Percentiles rank a stretch among this genome's conserved stretches.
These are phyloP conservation scores for Anolis carolinensis DNA, from an alignment of 2,113 vertebrate species.

Conservation along the genomic window DNA sequence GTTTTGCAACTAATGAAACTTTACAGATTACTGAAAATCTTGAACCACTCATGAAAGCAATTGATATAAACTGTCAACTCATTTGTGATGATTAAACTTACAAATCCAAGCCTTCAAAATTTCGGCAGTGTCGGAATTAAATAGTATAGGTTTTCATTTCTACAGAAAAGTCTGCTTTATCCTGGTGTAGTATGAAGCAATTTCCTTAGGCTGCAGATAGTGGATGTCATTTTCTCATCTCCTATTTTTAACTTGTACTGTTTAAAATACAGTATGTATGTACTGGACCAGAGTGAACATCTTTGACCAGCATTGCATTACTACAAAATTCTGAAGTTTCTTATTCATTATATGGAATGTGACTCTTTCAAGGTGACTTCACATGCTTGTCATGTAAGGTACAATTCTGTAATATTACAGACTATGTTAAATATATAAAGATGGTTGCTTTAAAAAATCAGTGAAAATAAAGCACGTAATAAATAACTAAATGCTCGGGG, in stretches of 20 bases:
- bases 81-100: not conserved
- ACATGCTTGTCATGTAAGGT: not conserved
- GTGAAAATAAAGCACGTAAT: not conserved
- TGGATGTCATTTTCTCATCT: not conserved
- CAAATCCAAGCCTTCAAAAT: not conserved
- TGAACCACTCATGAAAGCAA: not conserved
- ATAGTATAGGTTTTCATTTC: not conserved
- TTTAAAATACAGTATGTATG: not conserved
- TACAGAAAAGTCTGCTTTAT: not conserved
- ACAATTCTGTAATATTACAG: not conserved
- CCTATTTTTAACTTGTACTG: not conserved
- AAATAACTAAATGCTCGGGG: too few species aligned
- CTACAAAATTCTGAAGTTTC: not conserved
- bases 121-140: not conserved
- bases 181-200: not conserved
- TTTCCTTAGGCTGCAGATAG: not conserved
- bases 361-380: not conserved
- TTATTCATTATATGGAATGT: not conserved
- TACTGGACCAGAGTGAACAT: not conserved
- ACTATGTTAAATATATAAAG: not conserved
- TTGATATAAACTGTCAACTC: not conserved
- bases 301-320: not conserved
- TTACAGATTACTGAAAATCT: not conserved
- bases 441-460: not conserved
- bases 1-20: not conserved